Evolutionary conservation across 2,113 vertebrate species (phyloP), one percentile per base, ranked within the genome.

Genomic region (Malurus melanocephalus): DNA sequence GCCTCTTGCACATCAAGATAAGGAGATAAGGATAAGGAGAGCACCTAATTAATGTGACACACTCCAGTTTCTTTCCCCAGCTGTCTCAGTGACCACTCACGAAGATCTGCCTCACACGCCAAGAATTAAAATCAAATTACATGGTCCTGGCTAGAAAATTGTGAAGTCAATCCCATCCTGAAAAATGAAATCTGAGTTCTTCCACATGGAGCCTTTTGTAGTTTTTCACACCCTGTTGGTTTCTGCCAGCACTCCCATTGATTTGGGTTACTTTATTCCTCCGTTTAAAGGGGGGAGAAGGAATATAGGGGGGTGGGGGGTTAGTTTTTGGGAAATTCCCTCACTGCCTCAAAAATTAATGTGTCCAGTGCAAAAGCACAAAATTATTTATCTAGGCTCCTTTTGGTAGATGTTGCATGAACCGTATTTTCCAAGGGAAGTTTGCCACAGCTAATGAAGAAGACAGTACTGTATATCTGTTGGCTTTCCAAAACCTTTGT

Each of bases 11-110:
- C 38, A 38, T 38, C 38, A 38, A 38, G 38, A 38, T 38, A 38
- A 38, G 38, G 38, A 38, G 38, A 38, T 38, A 38, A 38, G 38
- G 38, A 95, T 95, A 96, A 97, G 96, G 95, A 95, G 92, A 96
- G 89, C 71, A 62, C 94, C 96, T 98, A 98, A 98, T 98, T 98
- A 97, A 98, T 97, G 96, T 97, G 96, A 96, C 94, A 93, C 93
- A 95, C 96, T 96, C 24, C 28, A 97, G 71, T 97, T 97, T 93
- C 90, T 95, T 96, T 87, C 85, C 95, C 91, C 92, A 94, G 86
- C 94, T 97, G 89, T 97, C 96, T 98, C 97, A 97, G 95, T 90
- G 97, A 93, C 75, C 88, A 95, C 95, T 97, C 95, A 96, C 76
- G 75, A 96, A 97, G 94, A 96, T 97, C 96, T 97, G 94, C 92